phyloP scores from a whole-genome alignment of 2,888 invertebrate species.

The Eupithecia insigniata region DNA sequence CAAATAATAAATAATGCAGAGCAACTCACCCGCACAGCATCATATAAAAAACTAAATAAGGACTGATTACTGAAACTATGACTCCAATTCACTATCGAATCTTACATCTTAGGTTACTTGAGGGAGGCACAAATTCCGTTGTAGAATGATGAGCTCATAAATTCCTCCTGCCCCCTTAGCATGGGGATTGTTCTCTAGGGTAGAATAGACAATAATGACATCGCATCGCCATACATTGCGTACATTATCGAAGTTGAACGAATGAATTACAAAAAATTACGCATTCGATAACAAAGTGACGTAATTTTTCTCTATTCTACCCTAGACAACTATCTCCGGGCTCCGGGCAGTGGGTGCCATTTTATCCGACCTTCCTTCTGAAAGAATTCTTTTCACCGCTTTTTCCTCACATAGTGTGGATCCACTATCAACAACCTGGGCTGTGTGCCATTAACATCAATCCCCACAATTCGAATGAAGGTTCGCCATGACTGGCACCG shows the following conservation, averaged over 20 bases:
- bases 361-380: conserved; percentile 84
- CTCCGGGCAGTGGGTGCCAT: conserved; percentile 87
- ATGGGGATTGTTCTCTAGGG: too few species aligned
- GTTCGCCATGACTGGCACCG: neutral
- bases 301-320: too few species aligned
- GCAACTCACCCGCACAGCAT: neutral
- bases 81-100: neutral
- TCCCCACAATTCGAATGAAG: conserved; percentile 68
- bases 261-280: too few species aligned
- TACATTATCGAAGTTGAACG: too few species aligned
- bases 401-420: conserved; percentile 86
- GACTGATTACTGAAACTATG: conserved; percentile 49
- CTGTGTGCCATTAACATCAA: conserved; percentile 69
- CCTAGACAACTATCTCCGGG: too few species aligned
- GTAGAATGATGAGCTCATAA: conserved; percentile 86
- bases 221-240: too few species aligned
- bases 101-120: conserved; percentile 59
- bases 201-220: too few species aligned
- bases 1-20: neutral
- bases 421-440: conserved; percentile 85
- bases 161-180: too few species aligned
- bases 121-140: conserved; percentile 88
- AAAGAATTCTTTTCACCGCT: conserved; percentile 70
- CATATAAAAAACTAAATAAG: conserved; percentile 47
- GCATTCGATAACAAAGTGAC: too few species aligned